Evolutionary conservation across 2,113 vertebrate genomes (phyloP).

Genomic region (Marmota monax): DNA sequence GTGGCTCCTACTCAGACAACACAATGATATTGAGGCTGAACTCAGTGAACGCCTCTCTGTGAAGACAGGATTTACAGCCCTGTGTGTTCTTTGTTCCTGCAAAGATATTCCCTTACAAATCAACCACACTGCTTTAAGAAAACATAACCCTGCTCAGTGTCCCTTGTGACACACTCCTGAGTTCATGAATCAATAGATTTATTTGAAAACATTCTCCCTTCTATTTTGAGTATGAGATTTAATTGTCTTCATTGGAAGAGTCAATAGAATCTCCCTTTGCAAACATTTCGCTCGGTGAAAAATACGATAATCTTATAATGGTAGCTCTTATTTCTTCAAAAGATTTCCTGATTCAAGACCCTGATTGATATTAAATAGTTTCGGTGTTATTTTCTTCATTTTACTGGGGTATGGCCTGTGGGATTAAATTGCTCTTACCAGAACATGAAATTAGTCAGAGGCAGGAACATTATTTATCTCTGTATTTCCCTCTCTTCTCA

Average conservation of each 20-base stretch:
- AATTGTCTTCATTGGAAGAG: background rate
- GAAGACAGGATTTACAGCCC: background rate
- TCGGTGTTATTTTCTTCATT: background rate
- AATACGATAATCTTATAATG: background rate
- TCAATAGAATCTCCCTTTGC: background rate
- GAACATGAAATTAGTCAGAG: background rate
- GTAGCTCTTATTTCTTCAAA: conserved; percentile 38
- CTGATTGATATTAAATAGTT: background rate
- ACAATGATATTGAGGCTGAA: too few relatives aligned
- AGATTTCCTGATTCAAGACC: conserved; percentile 11
- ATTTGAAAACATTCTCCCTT: conserved; percentile 25
- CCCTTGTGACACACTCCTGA: background rate
- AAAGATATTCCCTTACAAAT: conserved; percentile 13
- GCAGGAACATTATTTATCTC: background rate
- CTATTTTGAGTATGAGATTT: background rate
- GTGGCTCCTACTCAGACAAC: background rate
- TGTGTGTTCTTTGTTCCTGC: background rate
- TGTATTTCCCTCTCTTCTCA: background rate
- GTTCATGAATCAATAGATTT: conserved; percentile 21
- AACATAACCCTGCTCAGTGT: background rate
- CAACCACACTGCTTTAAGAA: background rate
- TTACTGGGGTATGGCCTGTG: background rate
- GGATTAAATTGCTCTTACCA: conserved; percentile 14
- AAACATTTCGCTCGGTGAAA: background rate
- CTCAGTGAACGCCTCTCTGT: background rate